These are phyloP conservation scores for Baccha elongata DNA, from an alignment of 2,888 invertebrate genomes.

Conservation along the genomic window DNA sequence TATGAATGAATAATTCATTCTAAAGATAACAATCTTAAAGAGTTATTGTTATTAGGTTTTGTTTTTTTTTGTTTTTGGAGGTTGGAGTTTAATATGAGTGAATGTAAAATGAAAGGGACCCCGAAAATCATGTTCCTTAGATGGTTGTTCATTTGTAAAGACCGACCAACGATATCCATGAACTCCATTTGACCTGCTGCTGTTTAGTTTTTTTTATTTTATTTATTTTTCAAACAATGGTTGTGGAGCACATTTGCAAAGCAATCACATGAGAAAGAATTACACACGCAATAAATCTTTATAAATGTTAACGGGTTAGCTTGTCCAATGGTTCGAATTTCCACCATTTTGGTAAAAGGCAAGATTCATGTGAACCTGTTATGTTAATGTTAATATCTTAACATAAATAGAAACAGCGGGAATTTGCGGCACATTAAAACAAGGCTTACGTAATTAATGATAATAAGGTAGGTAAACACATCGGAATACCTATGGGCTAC, in stretches of 20 bases:
- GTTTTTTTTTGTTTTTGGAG: conserved; percentile 21
- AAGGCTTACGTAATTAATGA: no score
- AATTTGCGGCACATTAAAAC: no score
- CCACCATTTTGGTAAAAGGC: conserved; percentile 51
- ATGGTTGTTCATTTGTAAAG: conserved; percentile 56
- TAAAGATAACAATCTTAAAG: conserved; percentile 46
- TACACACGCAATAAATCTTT: conserved; percentile 69
- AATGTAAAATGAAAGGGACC: conserved; percentile 27
- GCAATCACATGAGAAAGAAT: conserved; percentile 65
- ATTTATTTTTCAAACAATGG: not conserved
- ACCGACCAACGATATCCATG: conserved; percentile 31
- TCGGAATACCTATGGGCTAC: no score
- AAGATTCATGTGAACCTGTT: conserved; percentile 50
- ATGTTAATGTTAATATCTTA: no score
- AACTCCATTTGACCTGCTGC: conserved; percentile 64
- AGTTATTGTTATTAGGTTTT: conserved; percentile 34
- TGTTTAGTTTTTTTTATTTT: conserved; percentile 3
- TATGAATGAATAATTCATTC: conserved; percentile 67
- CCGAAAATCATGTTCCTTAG: conserved; percentile 68
- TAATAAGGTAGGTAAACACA: no score
- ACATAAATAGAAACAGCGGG: no score
- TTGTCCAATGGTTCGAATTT: conserved; percentile 68
- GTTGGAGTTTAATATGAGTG: not conserved
- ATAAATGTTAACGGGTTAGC: conserved; percentile 71
- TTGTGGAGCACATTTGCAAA: conserved; percentile 26